Conservation (phyloP, 1,140 invertebrate species). For the Lerema accius region DNA sequence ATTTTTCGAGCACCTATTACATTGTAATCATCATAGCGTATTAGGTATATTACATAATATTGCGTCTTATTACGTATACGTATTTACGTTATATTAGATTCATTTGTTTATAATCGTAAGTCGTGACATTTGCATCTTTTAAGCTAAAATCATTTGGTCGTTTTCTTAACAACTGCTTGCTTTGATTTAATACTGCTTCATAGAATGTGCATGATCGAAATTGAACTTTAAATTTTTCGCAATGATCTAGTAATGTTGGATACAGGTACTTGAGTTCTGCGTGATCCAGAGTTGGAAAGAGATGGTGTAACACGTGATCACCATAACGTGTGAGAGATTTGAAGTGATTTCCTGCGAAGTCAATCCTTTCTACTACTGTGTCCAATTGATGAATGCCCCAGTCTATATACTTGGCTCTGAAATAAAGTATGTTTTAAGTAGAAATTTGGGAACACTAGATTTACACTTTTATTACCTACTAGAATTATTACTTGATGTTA, state of each 20-base stretch:
- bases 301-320: conserved; percentile 90
- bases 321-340: conserved; percentile 89
- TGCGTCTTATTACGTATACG: too few relatives aligned
- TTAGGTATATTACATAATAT: too few relatives aligned
- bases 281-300: conserved; percentile 92
- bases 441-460: too few relatives aligned
- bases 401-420: conserved; percentile 82
- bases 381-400: conserved; percentile 92
- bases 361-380: conserved; percentile 87
- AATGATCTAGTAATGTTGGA: conserved; percentile 65
- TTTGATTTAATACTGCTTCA: conserved; percentile 56
- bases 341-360: conserved; percentile 81
- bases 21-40: too few relatives aligned
- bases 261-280: conserved; percentile 83
- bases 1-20: too few relatives aligned
- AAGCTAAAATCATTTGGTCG: conserved; percentile 58
- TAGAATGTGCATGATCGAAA: conserved; percentile 58
- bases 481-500: too few relatives aligned
- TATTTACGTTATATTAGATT: too few relatives aligned
- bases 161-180: conserved; percentile 66
- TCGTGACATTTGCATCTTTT: background rate
- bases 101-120: too few relatives aligned
- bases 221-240: conserved; percentile 64
- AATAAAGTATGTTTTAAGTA: conserved; percentile 43
- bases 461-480: too few relatives aligned